A percentile compares a stretch with the other conserved stretches of the same genome.
phyloP scores from a whole-genome alignment of 2,888 invertebrate species.

The Eutolmus rufibarbis region DNA sequence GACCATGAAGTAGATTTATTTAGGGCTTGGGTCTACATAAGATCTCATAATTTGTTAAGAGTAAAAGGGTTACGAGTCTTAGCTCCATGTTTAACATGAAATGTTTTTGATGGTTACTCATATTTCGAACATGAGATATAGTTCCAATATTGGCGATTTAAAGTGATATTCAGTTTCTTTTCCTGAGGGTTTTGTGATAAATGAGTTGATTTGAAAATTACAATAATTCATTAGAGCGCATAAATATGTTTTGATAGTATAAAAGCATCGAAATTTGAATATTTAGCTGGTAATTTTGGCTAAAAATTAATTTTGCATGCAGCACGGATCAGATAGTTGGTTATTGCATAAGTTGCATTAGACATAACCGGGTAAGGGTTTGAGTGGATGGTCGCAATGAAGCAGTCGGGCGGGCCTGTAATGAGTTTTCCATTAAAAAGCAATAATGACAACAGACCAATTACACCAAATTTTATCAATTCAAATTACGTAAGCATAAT shows the following conservation, averaged over 20 bases:
- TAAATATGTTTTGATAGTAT: background rate
- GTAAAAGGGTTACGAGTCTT: too few species aligned
- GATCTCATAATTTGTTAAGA: too few species aligned
- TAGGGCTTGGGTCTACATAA: too few species aligned
- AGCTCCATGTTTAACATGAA: too few species aligned
- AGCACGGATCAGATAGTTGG: background rate
- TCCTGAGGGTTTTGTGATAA: too few species aligned
- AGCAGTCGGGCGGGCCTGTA: background rate
- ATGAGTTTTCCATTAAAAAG: conserved; percentile 28
- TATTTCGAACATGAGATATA: too few species aligned
- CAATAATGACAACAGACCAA: conserved; percentile 20
- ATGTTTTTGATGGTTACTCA: too few species aligned
- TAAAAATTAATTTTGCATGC: background rate
- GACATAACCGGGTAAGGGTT: background rate
- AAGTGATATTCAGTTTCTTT: too few species aligned
- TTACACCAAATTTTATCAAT: conserved; percentile 39
- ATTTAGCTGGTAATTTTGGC: background rate
- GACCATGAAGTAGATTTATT: too few species aligned
- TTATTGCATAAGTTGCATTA: conserved; percentile 12
- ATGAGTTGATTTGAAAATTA: background rate
- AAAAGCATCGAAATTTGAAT: background rate
- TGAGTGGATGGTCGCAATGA: background rate
- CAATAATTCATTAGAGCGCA: background rate
- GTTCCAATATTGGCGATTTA: too few species aligned
- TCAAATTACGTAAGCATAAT: conserved; percentile 35